Conservation (phyloP, 1,140 invertebrate genomes). For the Trichogramma pretiosum region DNA sequence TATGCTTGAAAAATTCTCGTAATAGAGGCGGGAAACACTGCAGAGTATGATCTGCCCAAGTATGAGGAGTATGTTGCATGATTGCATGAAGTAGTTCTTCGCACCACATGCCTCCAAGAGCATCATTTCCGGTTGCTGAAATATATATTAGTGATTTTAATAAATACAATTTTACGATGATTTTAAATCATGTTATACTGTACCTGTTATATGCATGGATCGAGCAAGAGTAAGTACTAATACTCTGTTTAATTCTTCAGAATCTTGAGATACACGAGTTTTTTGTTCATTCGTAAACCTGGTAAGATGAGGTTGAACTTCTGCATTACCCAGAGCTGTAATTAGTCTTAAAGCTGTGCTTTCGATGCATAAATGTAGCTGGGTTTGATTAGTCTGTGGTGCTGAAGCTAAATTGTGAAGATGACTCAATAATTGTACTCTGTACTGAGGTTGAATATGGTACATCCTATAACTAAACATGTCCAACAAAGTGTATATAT, state of each 20-base stretch:
- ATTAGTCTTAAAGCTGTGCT: conserved; percentile 86
- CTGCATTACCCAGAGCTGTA: conserved; percentile 80
- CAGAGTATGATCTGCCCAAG: conserved; percentile 86
- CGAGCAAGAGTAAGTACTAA: conserved; percentile 87
- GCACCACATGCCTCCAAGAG: conserved; percentile 72
- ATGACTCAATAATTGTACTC: conserved; percentile 85
- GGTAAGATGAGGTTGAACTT: conserved; percentile 84
- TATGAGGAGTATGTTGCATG: conserved; percentile 88
- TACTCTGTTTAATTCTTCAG: conserved; percentile 87
- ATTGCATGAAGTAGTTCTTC: conserved; percentile 85
- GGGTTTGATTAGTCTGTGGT: conserved; percentile 89
- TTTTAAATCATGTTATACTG: conserved; percentile 5
- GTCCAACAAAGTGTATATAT: conserved; percentile 86
- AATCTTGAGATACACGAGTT: conserved; percentile 81
- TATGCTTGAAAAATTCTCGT: conserved; percentile 78
- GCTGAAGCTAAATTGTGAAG: conserved; percentile 80
- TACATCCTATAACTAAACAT: conserved; percentile 96
- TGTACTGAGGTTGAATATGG: conserved; percentile 91
- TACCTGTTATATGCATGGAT: conserved; percentile 88
- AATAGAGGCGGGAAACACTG: conserved; percentile 84
- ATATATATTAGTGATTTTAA: background rate
- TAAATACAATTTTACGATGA: background rate
- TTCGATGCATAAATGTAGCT: conserved; percentile 83
- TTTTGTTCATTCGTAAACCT: conserved; percentile 81
- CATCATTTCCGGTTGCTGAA: conserved; percentile 50